A percentile compares a stretch with the other conserved stretches of the same genome.
phyloP scores from a whole-genome alignment of 2,888 invertebrate genomes.

The Corbicula japonica region DNA sequence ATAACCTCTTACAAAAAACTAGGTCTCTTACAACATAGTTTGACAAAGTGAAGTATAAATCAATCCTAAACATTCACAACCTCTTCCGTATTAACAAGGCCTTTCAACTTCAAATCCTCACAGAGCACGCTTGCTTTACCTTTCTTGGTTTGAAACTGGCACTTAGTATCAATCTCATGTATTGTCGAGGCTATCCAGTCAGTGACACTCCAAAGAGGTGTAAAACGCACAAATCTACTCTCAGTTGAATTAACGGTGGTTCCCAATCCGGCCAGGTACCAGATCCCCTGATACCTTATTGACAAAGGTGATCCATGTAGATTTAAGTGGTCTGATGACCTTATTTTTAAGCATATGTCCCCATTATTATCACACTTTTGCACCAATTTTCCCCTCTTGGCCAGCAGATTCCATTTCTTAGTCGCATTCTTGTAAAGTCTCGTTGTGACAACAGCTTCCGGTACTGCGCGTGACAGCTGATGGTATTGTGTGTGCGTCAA shows the following conservation, averaged over 20 bases:
- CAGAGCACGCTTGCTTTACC: conserved; percentile 32
- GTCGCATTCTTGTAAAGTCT: conserved; percentile 27
- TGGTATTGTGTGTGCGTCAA: conserved; percentile 68
- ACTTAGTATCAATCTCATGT: conserved; percentile 68
- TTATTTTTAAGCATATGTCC: conserved; percentile 64
- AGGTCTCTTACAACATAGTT: too few relatives aligned
- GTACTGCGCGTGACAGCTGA: conserved; percentile 50
- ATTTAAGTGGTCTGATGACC: conserved; percentile 40
- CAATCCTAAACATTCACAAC: conserved; percentile 15
- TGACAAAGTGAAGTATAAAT: too few relatives aligned
- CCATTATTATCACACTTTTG: conserved; percentile 48
- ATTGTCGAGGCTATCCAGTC: conserved; percentile 71
- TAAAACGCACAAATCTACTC: conserved; percentile 51
- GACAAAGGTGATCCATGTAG: conserved; percentile 69
- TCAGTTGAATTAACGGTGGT: conserved; percentile 33
- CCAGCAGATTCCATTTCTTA: conserved; percentile 41
- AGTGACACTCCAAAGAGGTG: conserved; percentile 67
- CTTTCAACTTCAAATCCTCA: conserved; percentile 20
- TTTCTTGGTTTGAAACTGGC: conserved; percentile 51
- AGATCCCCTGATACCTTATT: conserved; percentile 64
- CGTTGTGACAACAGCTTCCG: conserved; percentile 55
- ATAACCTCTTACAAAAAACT: too few relatives aligned
- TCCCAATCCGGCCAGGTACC: conserved; percentile 69
- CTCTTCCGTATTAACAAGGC: conserved; percentile 8
- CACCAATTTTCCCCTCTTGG: conserved; percentile 57